Base-by-base conservation (phyloP, 2,797 vertebrate genomes). In the Potorous gilbertii region DNA sequence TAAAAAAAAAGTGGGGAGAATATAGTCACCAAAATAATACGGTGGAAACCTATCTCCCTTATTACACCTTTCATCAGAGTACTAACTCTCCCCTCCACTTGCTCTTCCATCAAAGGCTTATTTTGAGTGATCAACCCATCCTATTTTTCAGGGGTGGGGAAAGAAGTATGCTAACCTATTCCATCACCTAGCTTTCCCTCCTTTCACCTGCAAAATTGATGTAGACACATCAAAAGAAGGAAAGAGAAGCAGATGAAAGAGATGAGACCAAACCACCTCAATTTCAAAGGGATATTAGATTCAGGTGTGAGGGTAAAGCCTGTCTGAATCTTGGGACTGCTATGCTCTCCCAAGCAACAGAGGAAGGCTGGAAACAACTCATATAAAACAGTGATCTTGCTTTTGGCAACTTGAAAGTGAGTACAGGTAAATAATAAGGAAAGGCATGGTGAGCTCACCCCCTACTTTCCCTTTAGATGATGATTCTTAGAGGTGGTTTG, bases 1-100 rank as follows among this genome's bases (percentile, higher is more conserved):
- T 57, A 96, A 94, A 29, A 87, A 96, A 94, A 90, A 2, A 14
- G 1, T 90, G 11, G 54, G 54, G 52, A 92, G 59, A 95, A 66
- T 90, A 90, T 1, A 27, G 24, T 46, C 40, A 87, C 12, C 29
- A 34, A 52, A 93, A 90, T n/a, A 54, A 91, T 55, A 56, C 24
- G 2, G 55, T 91, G 31, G 54, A 81, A 94, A 14, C 34, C 50
- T 92, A 55, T 28, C 4, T 93, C 18, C 24, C 91, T 62, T 94
- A 29, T 54, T 96, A 1, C 13, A 12, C 24, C 74, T 46, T 87
- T 87, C 74, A 87, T 46, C 40, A 50, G 74, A 87, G 40, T 3
- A 46, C 40, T 87, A 87, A 8, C 28, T 74, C 74, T 87, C 21
- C 21, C 31, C 21, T 87, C 40, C 9, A 87, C 24, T 50, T 3